Conservation (phyloP, 2,113 vertebrate species). For the Ptilorrhoa leucosticta region DNA sequence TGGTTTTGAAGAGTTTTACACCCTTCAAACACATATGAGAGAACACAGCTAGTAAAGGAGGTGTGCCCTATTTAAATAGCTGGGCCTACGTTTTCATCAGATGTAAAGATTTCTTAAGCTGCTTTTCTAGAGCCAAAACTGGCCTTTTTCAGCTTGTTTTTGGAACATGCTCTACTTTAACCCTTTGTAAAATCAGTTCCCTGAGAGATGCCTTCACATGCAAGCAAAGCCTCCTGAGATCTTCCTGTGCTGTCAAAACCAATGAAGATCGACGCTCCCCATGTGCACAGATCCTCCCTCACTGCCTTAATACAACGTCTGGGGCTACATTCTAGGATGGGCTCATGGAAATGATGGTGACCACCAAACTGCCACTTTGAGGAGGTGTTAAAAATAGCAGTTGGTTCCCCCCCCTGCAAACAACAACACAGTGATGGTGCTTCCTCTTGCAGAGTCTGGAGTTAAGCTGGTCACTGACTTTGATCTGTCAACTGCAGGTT, state of each 20-base stretch:
- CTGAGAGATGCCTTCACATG: neutral
- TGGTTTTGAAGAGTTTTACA: neutral
- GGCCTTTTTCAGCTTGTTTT: neutral
- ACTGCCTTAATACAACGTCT: neutral
- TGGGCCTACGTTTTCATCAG: neutral
- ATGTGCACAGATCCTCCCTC: neutral
- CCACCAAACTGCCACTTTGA: neutral
- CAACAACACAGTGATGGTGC: neutral
- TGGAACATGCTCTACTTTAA: neutral
- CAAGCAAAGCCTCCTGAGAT: neutral
- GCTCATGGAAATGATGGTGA: neutral
- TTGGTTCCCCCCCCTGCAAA: neutral
- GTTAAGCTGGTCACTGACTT: neutral
- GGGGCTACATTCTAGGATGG: neutral
- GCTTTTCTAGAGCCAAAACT: neutral
- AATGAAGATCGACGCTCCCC: accelerated
- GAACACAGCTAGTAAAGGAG: accelerated
- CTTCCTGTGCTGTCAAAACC: neutral
- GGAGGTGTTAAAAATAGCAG: neutral
- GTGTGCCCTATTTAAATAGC: neutral
- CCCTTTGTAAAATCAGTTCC: neutral
- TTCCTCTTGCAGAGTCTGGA: neutral
- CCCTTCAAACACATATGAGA: neutral
- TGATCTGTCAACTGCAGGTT: neutral
- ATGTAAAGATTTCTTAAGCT: neutral